Percentiles rank a stretch among this genome's conserved stretches.
These are phyloP conservation scores for Puffinus mauretanicus DNA, from an alignment of 2,113 vertebrate genomes.

Conservation along the genomic window DNA sequence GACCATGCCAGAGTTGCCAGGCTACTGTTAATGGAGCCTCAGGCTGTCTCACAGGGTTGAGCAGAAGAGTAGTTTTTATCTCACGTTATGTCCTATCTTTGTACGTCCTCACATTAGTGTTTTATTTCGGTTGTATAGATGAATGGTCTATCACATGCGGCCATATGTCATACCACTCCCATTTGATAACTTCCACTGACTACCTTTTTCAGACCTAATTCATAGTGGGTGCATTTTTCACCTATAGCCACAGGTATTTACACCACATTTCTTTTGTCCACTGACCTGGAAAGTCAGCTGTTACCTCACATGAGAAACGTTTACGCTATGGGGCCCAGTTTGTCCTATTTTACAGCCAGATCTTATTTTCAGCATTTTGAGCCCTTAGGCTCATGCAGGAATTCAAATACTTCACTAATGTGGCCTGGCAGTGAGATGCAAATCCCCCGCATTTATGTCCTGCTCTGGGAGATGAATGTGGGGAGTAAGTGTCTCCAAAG, in stretches of 20 bases:
- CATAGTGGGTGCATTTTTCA: neutral
- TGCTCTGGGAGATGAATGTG: neutral
- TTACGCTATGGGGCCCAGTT: neutral
- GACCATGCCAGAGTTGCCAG: neutral
- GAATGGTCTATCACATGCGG: neutral
- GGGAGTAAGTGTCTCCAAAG: neutral
- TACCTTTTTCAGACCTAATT: neutral
- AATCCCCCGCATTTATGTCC: neutral
- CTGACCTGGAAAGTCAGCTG: conserved; percentile 29
- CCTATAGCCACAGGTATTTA: neutral
- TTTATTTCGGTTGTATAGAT: neutral
- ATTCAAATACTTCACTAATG: neutral
- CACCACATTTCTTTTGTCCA: neutral
- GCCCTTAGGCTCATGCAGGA: neutral
- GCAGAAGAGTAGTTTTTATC: neutral
- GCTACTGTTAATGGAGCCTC: neutral
- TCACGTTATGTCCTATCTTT: neutral
- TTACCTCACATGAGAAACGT: neutral
- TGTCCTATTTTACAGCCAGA: neutral
- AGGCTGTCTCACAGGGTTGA: neutral
- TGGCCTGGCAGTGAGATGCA: neutral
- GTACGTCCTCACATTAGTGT: neutral
- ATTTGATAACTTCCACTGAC: neutral
- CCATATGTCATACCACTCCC: neutral
- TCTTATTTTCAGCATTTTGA: conserved; percentile 3